Conservation (phyloP, 2,113 vertebrate genomes). For the Eretmodus cyanostictus region DNA sequence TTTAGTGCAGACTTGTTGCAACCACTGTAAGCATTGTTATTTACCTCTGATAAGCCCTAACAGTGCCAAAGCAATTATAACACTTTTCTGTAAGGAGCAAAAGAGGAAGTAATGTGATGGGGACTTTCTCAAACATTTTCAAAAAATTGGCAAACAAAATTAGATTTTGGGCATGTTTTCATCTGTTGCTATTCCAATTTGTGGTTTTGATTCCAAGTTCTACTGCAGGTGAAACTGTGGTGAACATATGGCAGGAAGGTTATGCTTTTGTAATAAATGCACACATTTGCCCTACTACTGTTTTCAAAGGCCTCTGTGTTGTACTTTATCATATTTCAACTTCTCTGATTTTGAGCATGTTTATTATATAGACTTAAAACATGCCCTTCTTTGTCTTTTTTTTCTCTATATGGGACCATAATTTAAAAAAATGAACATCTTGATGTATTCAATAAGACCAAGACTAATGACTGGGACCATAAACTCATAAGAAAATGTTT, state of each 20-base stretch:
- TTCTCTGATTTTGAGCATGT: background rate
- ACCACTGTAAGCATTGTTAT: background rate
- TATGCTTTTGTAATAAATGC: background rate
- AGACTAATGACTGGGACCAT: background rate
- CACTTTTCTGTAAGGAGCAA: background rate
- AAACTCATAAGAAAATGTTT: background rate
- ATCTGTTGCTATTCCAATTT: background rate
- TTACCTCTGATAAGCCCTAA: background rate
- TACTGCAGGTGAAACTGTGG: background rate
- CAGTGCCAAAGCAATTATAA: background rate
- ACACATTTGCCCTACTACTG: background rate
- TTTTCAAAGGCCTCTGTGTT: background rate
- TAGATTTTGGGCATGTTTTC: background rate
- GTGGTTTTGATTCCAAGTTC: background rate
- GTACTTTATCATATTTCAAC: background rate
- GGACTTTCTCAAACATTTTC: background rate
- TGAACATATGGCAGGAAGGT: background rate
- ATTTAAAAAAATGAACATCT: background rate
- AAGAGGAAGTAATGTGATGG: background rate
- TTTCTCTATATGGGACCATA: background rate
- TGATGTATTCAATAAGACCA: background rate
- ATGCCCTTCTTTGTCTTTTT: background rate
- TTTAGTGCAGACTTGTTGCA: background rate
- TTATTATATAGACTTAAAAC: background rate
- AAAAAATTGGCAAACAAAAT: background rate